These are phyloP conservation scores for Apodemia hepburni DNA, from an alignment of 2,888 invertebrate genomes.

Conservation along the genomic window DNA sequence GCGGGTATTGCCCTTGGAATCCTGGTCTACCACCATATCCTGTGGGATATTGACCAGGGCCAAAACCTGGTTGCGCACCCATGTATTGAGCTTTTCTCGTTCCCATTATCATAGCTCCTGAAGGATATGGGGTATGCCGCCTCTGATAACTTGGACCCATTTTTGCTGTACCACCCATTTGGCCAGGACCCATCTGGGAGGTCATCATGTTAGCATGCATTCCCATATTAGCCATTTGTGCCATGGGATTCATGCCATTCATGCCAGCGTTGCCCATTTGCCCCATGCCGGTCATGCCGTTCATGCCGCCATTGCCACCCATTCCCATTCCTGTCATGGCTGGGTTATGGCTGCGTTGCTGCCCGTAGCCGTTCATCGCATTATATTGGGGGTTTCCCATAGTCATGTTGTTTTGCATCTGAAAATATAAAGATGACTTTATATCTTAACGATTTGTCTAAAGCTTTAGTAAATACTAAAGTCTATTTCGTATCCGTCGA, in stretches of 20 bases:
- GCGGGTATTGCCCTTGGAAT: constrained; percentile 84
- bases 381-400: constrained; percentile 83
- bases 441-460: background rate
- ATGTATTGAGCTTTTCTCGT: constrained; percentile 87
- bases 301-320: constrained; percentile 76
- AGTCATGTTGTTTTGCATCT: constrained; percentile 84
- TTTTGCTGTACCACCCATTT: constrained; percentile 83
- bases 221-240: constrained; percentile 87
- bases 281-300: constrained; percentile 82
- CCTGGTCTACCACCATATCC: constrained; percentile 72
- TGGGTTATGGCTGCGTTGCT: constrained; percentile 80
- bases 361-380: constrained; percentile 80
- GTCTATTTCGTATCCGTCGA: too few relatives aligned
- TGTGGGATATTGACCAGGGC: constrained; percentile 73
- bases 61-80: constrained; percentile 75
- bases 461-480: background rate
- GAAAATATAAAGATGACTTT: constrained; percentile 29
- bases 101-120: constrained; percentile 91
- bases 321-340: constrained; percentile 77
- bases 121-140: constrained; percentile 92
- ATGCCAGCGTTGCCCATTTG: constrained; percentile 82
- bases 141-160: constrained; percentile 87
- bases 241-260: constrained; percentile 88
- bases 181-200: constrained; percentile 83
- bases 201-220: constrained; percentile 86